These are phyloP conservation scores for Oopsacas minuta DNA, from an alignment of 37 sponge, comb jelly and placozoan genomes.

Conservation along the genomic window DNA sequence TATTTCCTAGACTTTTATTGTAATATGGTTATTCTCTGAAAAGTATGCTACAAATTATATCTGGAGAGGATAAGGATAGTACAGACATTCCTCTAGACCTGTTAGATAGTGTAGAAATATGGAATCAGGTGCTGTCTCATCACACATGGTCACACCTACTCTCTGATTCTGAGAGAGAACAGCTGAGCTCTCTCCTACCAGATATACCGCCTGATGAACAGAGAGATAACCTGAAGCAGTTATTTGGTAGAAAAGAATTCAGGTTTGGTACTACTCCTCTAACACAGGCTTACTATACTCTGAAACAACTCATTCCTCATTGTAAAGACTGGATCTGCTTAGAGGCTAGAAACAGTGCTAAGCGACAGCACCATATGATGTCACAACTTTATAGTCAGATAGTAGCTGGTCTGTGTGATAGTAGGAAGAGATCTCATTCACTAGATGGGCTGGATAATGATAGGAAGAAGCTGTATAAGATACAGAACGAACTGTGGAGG, in stretches of 20 bases:
- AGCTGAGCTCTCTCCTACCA: constrained; percentile 27
- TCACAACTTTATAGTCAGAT: not conserved
- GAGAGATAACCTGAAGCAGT: constrained; percentile 23
- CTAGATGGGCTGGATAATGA: not conserved
- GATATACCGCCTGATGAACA: not conserved
- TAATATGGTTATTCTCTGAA: too few species aligned
- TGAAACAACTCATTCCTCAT: not conserved
- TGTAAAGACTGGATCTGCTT: not conserved
- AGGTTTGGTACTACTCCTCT: not conserved
- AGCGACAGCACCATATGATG: not conserved
- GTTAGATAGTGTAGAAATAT: constrained; percentile 24
- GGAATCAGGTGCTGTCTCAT: constrained; percentile 36
- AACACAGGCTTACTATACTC: not conserved
- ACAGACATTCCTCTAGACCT: not conserved
- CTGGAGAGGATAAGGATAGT: not conserved
- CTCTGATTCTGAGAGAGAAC: constrained; percentile 41
- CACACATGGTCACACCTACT: constrained; percentile 48
- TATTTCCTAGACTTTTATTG: too few species aligned
- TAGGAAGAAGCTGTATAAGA: not conserved
- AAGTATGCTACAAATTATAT: too few species aligned
- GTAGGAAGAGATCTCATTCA: not conserved
- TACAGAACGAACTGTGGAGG: not conserved
- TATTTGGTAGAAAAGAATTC: not conserved
- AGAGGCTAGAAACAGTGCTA: not conserved
- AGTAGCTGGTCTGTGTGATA: not conserved